Base-by-base conservation (phyloP, 2,888 invertebrate genomes). In the Fabriciana adippe region DNA sequence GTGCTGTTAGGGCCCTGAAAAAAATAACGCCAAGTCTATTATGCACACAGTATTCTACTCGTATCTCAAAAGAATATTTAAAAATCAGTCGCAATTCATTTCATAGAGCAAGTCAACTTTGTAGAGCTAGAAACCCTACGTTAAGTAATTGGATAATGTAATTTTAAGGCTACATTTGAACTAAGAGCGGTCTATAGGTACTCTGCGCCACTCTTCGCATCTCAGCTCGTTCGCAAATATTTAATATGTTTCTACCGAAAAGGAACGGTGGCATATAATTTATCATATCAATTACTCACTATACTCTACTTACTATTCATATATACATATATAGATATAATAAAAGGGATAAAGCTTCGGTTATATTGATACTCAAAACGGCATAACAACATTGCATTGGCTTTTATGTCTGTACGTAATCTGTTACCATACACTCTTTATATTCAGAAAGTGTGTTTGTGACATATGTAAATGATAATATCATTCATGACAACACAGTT, bases 111-210 rank as follows among this genome's bases (percentile, higher is more conserved):
- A 41, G 35, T 35, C 35, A 48, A 59, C 5, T 48, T 59, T n/a
- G 13, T 26, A 6, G 48, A 59, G 14, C 59, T 31, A 31, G 26
- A 55, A 41, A 35, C 41, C 16, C 6, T 16, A 48, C 48, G 48
- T 6, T 59, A 59, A 59, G 48, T 59, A 48, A 59, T 48, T 59
- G 59, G 48, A 48, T 59, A 26, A 59, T 59, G 31, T 59, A 48
- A 59, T 59, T 59, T 59, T 59, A 26, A 59, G 59, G 73, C 73
- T 70, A 74, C 83, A 83, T 83, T 85, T 79, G 74, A 73, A 76
- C 78, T 81, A 79, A 82, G 80, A 83, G 81, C 79, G 78, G 73
- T 75, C 73, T 75, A 74, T 75, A 71, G 71, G 73, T 72, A 69
- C 51, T 55, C 59, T 55, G 65, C 66, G 62, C n/a, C 66, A 64